Base-by-base conservation (phyloP, 2,888 invertebrate species). In the Spatulosminthurus flaviceps region DNA sequence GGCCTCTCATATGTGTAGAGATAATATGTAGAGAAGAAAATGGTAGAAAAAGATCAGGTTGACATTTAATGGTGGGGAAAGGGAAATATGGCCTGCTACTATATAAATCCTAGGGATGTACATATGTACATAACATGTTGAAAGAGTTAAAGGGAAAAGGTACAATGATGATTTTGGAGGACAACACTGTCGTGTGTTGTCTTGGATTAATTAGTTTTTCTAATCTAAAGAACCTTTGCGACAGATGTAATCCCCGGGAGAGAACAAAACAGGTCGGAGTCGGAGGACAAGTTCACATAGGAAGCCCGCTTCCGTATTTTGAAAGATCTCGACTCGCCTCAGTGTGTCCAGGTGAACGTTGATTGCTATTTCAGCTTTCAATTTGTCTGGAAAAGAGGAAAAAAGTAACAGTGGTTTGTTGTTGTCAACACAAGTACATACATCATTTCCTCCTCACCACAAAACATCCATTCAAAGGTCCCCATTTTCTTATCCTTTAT, bases 221-320 rank as follows among this genome's bases (percentile, higher is more conserved):
- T 71, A 77, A 60, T 34, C 66, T 75, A 29, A 11, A 61, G 26
- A 78, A 98, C 98, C 98, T 94, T 98, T 98, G 86, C 97, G 92
- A 90, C 98, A 98, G 88, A 98, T 98, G 89, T 95, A 98, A 89
- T 98, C 98, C 80, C 98, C 97, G 29, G 98, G 98, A 86, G 97
- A 97, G 90, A 98, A 98, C 83, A 98, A 92, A 74, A 98, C 97
- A 76, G 98, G 98, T 86, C 97, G 91, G 84, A 98, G 91, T 88
- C 96, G 91, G 83, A 98, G 91, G 86, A 98, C 98, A 87, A 98
- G 91, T 89, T 98, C 98, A 88, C 98, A 97, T 83, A 98, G 92
- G 90, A 98, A 98, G 79, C 98, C 98, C 81, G 98, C 98, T 89
- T 98, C 98, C 75, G 98, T 98, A 89, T 98, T 97, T 90, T 98